Percentiles rank a stretch among this genome's conserved stretches.
Conservation (phyloP, 2,888 invertebrate genomes). For the Bruchidius siliquastri region DNA sequence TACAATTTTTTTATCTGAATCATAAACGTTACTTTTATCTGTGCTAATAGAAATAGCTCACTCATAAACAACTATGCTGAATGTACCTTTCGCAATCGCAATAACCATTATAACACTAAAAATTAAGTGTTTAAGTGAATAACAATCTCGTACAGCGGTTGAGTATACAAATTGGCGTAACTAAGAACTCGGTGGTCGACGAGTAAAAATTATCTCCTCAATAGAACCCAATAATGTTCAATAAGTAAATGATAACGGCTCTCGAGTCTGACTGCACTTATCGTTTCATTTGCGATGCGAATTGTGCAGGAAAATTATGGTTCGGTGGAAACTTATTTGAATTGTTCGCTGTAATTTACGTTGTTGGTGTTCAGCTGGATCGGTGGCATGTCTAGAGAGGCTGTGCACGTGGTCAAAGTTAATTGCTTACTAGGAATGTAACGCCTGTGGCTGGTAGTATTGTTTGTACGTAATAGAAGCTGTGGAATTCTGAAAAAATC, state of each 20-base stretch:
- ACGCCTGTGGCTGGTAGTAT: background rate
- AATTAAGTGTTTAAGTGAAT: background rate
- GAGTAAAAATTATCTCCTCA: background rate
- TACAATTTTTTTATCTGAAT: no score
- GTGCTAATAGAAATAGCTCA: no score
- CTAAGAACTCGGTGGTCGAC: slow-evolving; percentile 14
- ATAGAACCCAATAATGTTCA: background rate
- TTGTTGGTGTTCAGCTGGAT: background rate
- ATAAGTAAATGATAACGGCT: background rate
- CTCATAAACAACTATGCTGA: no score
- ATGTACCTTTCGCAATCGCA: background rate
- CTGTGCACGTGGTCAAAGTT: background rate
- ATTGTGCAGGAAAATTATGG: background rate
- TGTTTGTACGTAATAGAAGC: background rate
- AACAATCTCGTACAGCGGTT: slow-evolving; percentile 16
- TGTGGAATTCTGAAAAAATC: background rate
- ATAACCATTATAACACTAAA: background rate
- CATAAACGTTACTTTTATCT: no score
- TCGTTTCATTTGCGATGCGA: background rate
- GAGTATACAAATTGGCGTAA: slow-evolving; percentile 20
- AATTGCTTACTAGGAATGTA: background rate
- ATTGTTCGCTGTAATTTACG: background rate
- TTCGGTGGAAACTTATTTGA: background rate
- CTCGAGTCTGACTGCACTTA: background rate
- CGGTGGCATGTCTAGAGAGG: background rate